Percentiles rank a stretch among this genome's conserved stretches.
These are phyloP conservation scores for Melitaea athalia DNA, from an alignment of 2,888 invertebrate species.

Conservation along the genomic window DNA sequence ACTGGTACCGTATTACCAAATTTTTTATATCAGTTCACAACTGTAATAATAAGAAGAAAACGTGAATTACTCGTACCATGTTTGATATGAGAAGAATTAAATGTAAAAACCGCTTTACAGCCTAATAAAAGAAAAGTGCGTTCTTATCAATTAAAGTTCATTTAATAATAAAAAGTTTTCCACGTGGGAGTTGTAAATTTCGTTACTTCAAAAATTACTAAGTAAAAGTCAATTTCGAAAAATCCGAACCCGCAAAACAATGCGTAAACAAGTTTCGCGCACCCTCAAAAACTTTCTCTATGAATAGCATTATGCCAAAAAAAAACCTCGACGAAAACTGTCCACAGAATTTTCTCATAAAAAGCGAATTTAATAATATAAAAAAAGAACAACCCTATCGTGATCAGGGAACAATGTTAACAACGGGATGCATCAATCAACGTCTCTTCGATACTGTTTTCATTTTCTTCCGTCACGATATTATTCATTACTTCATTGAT, in stretches of 20 bases:
- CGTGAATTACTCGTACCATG: no score
- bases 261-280: slow-evolving; percentile 33
- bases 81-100: no score
- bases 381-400: slow-evolving; percentile 46
- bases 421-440: slow-evolving; percentile 50
- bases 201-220: not conserved
- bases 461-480: slow-evolving; percentile 7
- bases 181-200: no score
- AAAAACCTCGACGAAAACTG: slow-evolving; percentile 30
- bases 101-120: no score
- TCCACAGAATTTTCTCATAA: slow-evolving; percentile 31
- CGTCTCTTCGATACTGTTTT: slow-evolving; percentile 38
- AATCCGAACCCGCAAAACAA: slow-evolving; percentile 32
- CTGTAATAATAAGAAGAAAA: no score
- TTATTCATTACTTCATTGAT: not conserved
- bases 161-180: no score
- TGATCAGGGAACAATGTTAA: slow-evolving; percentile 48
- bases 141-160: no score
- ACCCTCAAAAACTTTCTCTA: slow-evolving; percentile 35
- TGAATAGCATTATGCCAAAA: slow-evolving; percentile 38
- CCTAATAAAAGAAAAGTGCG: no score
- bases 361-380: slow-evolving; percentile 31
- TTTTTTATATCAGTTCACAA: no score
- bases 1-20: no score
- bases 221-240: slow-evolving; percentile 6